Base-by-base conservation (phyloP, 2,888 invertebrate species). In the Vanessa cardui region DNA sequence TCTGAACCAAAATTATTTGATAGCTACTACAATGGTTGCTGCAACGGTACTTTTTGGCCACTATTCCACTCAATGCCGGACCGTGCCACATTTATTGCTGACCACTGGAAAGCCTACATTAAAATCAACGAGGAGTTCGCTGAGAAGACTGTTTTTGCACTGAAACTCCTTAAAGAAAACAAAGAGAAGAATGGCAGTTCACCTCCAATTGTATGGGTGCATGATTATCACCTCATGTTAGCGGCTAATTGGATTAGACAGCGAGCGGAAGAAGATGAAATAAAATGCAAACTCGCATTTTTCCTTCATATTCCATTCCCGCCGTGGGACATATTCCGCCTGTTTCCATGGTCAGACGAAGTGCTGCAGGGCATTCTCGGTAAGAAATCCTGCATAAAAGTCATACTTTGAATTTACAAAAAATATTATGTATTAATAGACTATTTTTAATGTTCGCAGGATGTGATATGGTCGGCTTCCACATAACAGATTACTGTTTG, bases 241-340 rank as follows among this genome's bases (percentile, higher is more conserved):
- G 97, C 97, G 16, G 97, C 98, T 47, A 97, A 97, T 85, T 97
- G 97, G 95, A 96, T 98, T 74, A 94, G 98, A 84, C 87, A 95
- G 94, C 93, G 94, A 20, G 96, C 96, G 0, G 97, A 97, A 78
- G 96, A 97, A 78, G 95, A 95, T 76, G 94, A 95, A 68, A 91
- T 97, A 31, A 94, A 94, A 71, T 96, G 96, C 81, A 97, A 97
- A 83, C 88, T 98, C 73, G 98, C 97, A 39, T 98, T 98, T 92
- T 98, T 98, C 89, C 93, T 98, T 71, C 98, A 98, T 88, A 98
- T 98, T 80, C 98, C 98, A 0, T 98, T 98, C 86, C 98, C 98
- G 16, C 96, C 98, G 16, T 98, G 98, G 97, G 98, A 98, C 80
- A 97, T 98, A 75, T 98, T 97, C 86, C 94, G 98, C 70, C 92